phyloP scores from a whole-genome alignment of 2,113 vertebrate genomes.

The Cisticola juncidis region DNA sequence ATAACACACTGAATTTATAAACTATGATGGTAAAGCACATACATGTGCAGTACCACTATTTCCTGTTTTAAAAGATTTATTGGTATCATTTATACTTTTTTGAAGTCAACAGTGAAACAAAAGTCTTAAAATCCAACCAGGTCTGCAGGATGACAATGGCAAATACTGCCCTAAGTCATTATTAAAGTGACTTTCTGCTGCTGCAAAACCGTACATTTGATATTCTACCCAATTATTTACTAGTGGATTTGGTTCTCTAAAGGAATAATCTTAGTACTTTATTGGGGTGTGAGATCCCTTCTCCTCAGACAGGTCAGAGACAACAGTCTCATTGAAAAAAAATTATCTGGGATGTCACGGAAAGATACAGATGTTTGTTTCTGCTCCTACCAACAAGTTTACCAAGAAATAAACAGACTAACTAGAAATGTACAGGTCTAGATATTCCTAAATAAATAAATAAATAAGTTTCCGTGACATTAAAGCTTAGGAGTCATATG shows the following conservation, averaged over 20 bases:
- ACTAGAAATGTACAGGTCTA: not conserved
- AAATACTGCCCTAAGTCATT: not conserved
- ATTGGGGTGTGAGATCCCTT: not conserved
- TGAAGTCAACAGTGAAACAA: not conserved
- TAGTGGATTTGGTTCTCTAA: not conserved
- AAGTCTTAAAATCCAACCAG: not conserved
- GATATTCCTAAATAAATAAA: not conserved
- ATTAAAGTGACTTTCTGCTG: not conserved
- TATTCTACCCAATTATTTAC: not conserved
- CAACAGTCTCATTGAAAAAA: not conserved
- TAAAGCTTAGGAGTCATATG: not conserved
- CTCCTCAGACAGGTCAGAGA: not conserved
- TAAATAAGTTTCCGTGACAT: not conserved
- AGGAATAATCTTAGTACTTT: not conserved
- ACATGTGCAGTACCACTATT: rapidly evolving
- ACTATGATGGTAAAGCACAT: not conserved
- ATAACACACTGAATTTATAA: too few relatives aligned
- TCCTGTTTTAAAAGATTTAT: not conserved
- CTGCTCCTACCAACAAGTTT: not conserved
- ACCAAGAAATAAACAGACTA: not conserved
- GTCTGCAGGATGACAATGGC: rapidly evolving
- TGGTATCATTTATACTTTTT: not conserved
- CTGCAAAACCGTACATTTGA: not conserved
- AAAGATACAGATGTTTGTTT: not conserved
- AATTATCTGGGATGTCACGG: not conserved